These are phyloP conservation scores for Pseudotriccus pelzelni DNA, from an alignment of 2,797 vertebrate genomes.

Conservation along the genomic window DNA sequence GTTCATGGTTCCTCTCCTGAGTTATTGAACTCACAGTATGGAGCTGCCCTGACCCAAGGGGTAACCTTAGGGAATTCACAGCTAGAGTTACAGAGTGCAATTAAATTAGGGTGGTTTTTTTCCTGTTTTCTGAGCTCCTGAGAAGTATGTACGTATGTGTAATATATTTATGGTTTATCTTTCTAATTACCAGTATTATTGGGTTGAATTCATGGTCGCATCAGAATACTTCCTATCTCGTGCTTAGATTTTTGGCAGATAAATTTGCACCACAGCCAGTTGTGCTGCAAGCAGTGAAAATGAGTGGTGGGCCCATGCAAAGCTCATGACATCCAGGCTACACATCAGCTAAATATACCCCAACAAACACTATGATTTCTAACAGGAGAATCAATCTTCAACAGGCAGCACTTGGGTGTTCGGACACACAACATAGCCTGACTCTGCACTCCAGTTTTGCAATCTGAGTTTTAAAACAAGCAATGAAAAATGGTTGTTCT, in stretches of 20 bases:
- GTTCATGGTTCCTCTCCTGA: neutral
- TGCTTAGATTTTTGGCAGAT: neutral
- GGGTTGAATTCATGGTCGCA: neutral
- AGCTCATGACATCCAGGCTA: neutral
- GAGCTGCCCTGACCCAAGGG: neutral
- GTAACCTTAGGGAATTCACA: neutral
- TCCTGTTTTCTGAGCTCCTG: neutral
- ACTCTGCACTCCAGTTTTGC: neutral
- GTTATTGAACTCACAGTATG: neutral
- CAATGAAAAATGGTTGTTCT: neutral
- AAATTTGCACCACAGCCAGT: neutral
- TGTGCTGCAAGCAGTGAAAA: neutral
- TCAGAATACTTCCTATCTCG: neutral
- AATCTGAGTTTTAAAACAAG: neutral
- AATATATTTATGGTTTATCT: neutral
- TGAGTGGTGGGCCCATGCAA: neutral
- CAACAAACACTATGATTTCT: neutral
- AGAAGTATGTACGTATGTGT: neutral
- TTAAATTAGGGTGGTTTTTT: neutral
- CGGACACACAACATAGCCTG: neutral
- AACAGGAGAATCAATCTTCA: neutral
- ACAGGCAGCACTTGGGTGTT: neutral
- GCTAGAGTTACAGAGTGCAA: neutral
- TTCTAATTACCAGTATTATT: neutral
- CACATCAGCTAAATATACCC: neutral